Evolutionary conservation across 2,113 vertebrate species (phyloP).

Genomic region (Myotis brandtii): DNA sequence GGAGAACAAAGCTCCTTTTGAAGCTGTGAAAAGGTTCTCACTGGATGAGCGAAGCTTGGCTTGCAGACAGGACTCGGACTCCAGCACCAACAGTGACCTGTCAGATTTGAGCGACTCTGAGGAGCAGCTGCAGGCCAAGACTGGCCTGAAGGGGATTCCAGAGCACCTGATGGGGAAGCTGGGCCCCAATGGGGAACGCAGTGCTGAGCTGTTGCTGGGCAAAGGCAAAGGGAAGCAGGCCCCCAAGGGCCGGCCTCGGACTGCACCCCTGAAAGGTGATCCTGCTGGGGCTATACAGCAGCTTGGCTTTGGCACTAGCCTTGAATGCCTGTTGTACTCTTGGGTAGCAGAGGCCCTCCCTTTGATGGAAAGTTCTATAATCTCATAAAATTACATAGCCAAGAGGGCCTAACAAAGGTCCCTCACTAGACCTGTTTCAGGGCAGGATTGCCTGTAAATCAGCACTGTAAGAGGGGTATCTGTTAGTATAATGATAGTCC

Average conservation of each 20-base stretch:
- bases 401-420: background rate
- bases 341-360: background rate
- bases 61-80: constrained; percentile 95
- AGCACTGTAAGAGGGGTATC: background rate
- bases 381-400: constrained; percentile 40
- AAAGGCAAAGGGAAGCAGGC: constrained; percentile 92
- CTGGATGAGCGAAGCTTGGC: constrained; percentile 94
- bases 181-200: constrained; percentile 85
- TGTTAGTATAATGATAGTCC: background rate
- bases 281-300: constrained; percentile 52
- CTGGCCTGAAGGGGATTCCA: constrained; percentile 90
- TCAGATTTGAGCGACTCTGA: constrained; percentile 98
- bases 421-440: constrained; percentile 1
- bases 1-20: constrained; percentile 90
- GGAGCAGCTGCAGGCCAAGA: constrained; percentile 92
- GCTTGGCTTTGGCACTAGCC: constrained; percentile 30
- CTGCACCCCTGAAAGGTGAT: constrained; percentile 96
- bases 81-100: constrained; percentile 97
- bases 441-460: constrained; percentile 17
- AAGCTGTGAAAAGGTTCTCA: constrained; percentile 94
- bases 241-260: constrained; percentile 94
- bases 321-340: constrained; percentile 36
- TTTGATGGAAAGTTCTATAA: constrained; percentile 53
- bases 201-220: constrained; percentile 89
- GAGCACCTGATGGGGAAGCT: constrained; percentile 90